Base-by-base conservation (phyloP, 92 coral and sea anemone species). In the Diadumene lineata region DNA sequence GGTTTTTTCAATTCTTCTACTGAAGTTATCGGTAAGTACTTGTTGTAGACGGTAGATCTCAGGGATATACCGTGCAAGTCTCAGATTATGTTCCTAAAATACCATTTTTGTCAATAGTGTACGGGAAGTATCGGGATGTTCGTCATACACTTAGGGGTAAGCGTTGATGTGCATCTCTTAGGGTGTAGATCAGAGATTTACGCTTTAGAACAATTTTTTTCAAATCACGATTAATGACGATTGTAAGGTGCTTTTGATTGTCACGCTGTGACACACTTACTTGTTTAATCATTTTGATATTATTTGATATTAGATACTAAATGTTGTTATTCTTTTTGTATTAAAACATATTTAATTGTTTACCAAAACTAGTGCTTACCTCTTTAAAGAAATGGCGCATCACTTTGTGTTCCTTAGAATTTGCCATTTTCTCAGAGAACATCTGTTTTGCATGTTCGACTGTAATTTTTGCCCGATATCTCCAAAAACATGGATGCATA, bases 31-130 rank as follows among this genome's bases (percentile, higher is more conserved):
- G 79, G 65, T 85, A 62, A 92, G 85, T 0, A 85, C 78, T n/a
- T 85, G 87, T 66, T 92, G 97, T 19, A 92, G 72, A 29, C 77
- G 80, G 46, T 88, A 58, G 44, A 92, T 85, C 63, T 85, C 93
- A 26, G 97, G 93, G 19, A 92, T 84, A 68, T 77, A 85, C 32
- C 88, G 88, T 50, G 86, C 82, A 27, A 86, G 93, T n/a, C 97
- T 89, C 32, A 92, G 90, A 60, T 76, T 76, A 50, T 87, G 91
- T 68, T 92, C 97, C 97, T 92, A 67, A 1, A 34, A n/a, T n/a
- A n/a, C n/a, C n/a, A n/a, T n/a, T n/a, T n/a, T n/a, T n/a, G n/a
- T n/a, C n/a, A n/a, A n/a, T n/a, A n/a, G n/a, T n/a, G n/a, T n/a
- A n/a, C n/a, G n/a, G 7, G 34, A n/a, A n/a, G n/a, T n/a, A n/a